phyloP scores from a whole-genome alignment of 2,797 vertebrate genomes.

The Euthynnus affinis region DNA sequence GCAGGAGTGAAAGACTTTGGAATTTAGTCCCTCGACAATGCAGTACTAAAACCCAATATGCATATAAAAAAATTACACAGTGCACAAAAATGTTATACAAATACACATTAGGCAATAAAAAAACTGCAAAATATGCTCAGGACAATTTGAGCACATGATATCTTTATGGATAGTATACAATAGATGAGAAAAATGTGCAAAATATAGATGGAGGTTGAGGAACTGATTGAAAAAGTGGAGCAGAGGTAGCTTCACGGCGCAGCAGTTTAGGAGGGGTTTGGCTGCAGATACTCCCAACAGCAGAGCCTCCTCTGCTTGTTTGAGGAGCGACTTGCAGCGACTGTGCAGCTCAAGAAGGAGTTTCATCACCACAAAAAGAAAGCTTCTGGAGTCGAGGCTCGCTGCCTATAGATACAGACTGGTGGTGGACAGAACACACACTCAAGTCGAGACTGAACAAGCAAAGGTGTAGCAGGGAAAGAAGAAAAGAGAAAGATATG shows the following conservation, averaged over 20 bases:
- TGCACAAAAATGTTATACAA: not conserved
- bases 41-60: not conserved
- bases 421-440: constrained; percentile 12
- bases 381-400: constrained; percentile 26
- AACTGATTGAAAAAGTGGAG: constrained; percentile 72
- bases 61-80: not conserved
- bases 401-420: constrained; percentile 1
- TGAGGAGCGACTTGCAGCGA: constrained; percentile 44
- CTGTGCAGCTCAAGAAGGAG: constrained; percentile 37
- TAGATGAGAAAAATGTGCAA: constrained; percentile 1
- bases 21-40: not conserved
- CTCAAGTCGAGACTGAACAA: constrained; percentile 3
- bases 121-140: no score
- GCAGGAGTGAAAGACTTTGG: no score
- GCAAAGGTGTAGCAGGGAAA: constrained; percentile 12
- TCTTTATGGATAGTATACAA: constrained; percentile 9
- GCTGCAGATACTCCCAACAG: constrained; percentile 42
- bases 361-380: constrained; percentile 45
- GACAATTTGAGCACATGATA: constrained; percentile 2
- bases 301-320: constrained; percentile 37
- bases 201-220: constrained; percentile 37
- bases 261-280: constrained; percentile 62
- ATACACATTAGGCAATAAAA: not conserved
- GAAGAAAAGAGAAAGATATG: constrained; percentile 2
- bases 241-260: constrained; percentile 62